Evolutionary conservation across 2,113 vertebrate species (phyloP).

Genomic region (Argyrosomus japonicus): DNA sequence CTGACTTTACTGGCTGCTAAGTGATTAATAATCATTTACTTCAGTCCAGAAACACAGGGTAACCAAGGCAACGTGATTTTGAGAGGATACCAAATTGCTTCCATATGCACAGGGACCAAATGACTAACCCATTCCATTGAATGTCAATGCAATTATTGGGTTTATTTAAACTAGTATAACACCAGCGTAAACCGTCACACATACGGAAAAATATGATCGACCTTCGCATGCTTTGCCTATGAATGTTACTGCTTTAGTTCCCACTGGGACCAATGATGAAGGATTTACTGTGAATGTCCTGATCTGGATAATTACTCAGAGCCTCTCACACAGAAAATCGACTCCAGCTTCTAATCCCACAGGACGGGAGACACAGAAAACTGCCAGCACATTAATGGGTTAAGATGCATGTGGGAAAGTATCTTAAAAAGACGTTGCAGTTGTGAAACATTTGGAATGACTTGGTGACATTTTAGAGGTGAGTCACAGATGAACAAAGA

Average conservation of each 20-base stretch:
- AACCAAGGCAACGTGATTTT: background rate
- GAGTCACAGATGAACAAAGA: background rate
- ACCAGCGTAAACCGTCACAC: background rate
- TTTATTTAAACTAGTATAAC: background rate
- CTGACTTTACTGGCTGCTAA: background rate
- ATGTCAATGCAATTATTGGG: background rate
- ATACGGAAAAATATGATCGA: background rate
- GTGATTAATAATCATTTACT: constrained; percentile 2
- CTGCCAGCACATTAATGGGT: constrained; percentile 10
- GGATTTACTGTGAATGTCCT: background rate
- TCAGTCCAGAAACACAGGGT: background rate
- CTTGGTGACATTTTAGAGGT: background rate
- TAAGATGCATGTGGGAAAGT: constrained; percentile 27
- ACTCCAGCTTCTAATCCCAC: constrained; percentile 42
- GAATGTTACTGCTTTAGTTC: background rate
- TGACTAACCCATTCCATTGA: background rate
- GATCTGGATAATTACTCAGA: constrained; percentile 18
- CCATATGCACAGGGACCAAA: constrained; percentile 7
- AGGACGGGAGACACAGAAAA: constrained; percentile 13
- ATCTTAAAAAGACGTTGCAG: background rate
- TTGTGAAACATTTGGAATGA: background rate
- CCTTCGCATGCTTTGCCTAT: background rate
- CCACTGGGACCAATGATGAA: background rate
- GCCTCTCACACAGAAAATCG: constrained; percentile 20
- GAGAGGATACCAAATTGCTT: constrained; percentile 11